Evolutionary conservation across 1,140 invertebrate species (phyloP), one percentile per base, ranked within the genome.

Genomic region (Vanessa tameamea): DNA sequence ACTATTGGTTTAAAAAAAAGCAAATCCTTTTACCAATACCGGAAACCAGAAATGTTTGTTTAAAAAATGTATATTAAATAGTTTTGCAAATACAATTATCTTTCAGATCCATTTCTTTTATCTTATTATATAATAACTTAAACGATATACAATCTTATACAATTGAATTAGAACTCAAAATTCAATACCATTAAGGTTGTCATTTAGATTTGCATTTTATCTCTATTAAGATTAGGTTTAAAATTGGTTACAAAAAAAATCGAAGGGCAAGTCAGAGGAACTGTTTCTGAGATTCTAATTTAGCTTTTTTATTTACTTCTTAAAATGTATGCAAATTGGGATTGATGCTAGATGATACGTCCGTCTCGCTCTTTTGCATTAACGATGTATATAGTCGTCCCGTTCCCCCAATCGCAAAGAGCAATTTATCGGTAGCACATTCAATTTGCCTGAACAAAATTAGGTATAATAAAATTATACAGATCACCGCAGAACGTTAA

Each of bases 391-490:
- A 70, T 78, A 13, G 78, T 64, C 66, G 69, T 80, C 76, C 80
- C 75, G 53, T 57, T 80, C 59, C 55, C 59, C 51, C 50, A 68
- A 77, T 74, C 43, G 31, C 63, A 64, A 80, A 82, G 82, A 85
- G 83, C 82, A 87, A 88, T 88, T 88, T 87, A 83, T 79, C 65
- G 66, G 77, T 73, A 59, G 64, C 74, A 76, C 74, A 82, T 89
- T 89, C 82, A 86, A 87, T 87, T 88, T 83, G 73, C 5, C 69
- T 57, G 72, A 79, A 78, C 67, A 82, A 83, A 86, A 87, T 87
- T 85, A 83, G 81, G 78, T 79, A 83, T 85, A 86, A 87, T 87
- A 87, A 90, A 90, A 88, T 90, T 90, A 90, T 90, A 88, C 82
- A 83, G 86, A 80, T 83, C 81, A 73, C 68, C 63, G 72, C 78